A percentile compares a stretch with the other conserved stretches of the same genome.
Conservation (phyloP, 2,113 vertebrate genomes). For the Dolichotis patagonum region DNA sequence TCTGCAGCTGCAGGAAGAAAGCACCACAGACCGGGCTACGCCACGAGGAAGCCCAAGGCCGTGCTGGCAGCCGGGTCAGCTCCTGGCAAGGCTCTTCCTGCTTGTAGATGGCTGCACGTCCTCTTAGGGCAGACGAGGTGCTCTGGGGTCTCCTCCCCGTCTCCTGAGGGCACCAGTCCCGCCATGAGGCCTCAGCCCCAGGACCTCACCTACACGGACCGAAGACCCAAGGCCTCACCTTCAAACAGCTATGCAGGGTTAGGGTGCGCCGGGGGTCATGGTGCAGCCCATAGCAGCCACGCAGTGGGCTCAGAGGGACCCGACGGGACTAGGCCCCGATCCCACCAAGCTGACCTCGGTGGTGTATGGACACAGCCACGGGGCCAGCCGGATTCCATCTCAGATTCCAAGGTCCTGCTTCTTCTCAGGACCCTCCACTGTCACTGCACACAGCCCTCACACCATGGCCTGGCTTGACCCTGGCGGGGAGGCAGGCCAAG, state of each 20-base stretch:
- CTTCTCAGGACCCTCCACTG: not conserved
- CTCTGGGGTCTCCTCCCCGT: not conserved
- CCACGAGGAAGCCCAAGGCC: not conserved
- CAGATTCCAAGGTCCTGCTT: not conserved
- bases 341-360: fast-evolving
- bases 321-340: fast-evolving
- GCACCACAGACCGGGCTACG: fast-evolving
- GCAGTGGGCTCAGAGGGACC: not conserved
- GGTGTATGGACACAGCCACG: too few relatives aligned
- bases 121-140: fast-evolving
- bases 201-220: too few relatives aligned
- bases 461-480: not conserved
- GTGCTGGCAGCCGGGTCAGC: fast-evolving
- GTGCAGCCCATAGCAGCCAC: not conserved
- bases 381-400: not conserved
- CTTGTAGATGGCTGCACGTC: not conserved
- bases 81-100: not conserved
- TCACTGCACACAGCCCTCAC: not conserved
- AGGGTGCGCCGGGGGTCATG: too few relatives aligned
- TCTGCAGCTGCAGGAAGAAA: fast-evolving
- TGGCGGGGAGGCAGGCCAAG: not conserved
- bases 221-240: not conserved
- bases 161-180: not conserved
- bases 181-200: not conserved
- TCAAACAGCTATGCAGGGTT: too few relatives aligned